Evolutionary conservation across 2,888 invertebrate genomes (phyloP), one percentile per base, ranked within the genome.

Genomic region (Tiliacea aurago): DNA sequence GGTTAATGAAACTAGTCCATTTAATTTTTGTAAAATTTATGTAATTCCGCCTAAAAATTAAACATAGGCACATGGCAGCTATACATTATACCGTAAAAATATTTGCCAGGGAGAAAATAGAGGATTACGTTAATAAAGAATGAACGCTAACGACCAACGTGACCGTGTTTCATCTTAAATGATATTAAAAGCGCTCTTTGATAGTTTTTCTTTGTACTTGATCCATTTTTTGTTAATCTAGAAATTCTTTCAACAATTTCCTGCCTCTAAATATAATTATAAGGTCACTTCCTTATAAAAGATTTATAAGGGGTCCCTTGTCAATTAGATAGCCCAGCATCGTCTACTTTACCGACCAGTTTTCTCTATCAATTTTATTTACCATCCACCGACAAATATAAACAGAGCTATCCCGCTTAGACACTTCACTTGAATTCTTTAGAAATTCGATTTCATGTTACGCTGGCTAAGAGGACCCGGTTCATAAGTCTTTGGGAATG

Each of bases 401-500:
- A 81, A 23, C 47, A 45, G 86, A 77, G 9, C 85, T 55, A 6
- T 72, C 43, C 10, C 10, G 0, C 53, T 53, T 41, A 53, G 41
- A 65, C 18, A 49, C 33, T 62, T 63, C 23, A 58, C 49, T 72
- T 70, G 28, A 76, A 55, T n/a, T 68, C 74, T 72, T 78, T 67
- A 74, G 55, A 75, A 75, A 73, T 69, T 58, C 9, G 11, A 68
- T 84, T 59, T 79, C 84, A 72, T 62, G 28, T 67, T 83, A 81
- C 28, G 28, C 70, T 86, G 86, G 86, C 71, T 65, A 18, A 15
- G 62, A 71, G 51, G 28, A 45, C 23, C 20, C 53, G 65, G 79
- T 80, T 78, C 84, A 85, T 88, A 87, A 88, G 87, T 88, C 87
- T 85, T 75, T 20, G 66, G 47, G 47, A 83, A 73, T 78, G 55